phyloP scores from a whole-genome alignment of 2,797 vertebrate species.

The Poeciliopsis presidionis region DNA sequence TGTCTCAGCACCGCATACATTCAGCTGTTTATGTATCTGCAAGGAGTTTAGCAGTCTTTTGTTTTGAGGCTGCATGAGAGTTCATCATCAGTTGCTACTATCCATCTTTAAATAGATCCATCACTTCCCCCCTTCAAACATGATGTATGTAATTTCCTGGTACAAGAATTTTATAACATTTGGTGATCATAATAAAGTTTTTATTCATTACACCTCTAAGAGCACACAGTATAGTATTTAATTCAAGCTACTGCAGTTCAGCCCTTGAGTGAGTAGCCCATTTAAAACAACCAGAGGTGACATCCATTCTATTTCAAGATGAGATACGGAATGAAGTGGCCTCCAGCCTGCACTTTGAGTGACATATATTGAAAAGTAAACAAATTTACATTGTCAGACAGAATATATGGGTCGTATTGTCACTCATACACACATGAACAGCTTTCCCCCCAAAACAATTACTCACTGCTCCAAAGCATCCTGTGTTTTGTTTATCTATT shows the following conservation, averaged over 20 bases:
- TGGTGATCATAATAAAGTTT: neutral
- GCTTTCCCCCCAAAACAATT: neutral
- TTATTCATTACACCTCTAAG: neutral
- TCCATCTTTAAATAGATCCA: too few species aligned
- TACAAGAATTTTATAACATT: neutral
- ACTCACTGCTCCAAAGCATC: neutral
- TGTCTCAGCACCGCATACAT: neutral
- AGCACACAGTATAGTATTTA: neutral
- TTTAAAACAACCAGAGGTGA: conserved; percentile 8
- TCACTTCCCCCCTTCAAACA: neutral
- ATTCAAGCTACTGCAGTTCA: neutral
- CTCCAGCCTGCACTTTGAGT: neutral
- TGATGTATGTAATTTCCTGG: neutral
- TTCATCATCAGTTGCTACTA: neutral
- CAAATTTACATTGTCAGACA: neutral
- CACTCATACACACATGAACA: neutral
- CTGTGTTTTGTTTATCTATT: neutral
- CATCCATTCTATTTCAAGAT: conserved; percentile 4
- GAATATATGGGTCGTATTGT: neutral
- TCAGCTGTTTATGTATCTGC: neutral
- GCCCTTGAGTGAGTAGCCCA: neutral
- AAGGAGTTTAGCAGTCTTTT: neutral
- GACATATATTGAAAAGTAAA: neutral
- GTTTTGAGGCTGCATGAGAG: neutral
- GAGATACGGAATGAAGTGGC: neutral